Evolutionary conservation across 2,113 vertebrate species (phyloP).

Genomic region (Cairina moschata): DNA sequence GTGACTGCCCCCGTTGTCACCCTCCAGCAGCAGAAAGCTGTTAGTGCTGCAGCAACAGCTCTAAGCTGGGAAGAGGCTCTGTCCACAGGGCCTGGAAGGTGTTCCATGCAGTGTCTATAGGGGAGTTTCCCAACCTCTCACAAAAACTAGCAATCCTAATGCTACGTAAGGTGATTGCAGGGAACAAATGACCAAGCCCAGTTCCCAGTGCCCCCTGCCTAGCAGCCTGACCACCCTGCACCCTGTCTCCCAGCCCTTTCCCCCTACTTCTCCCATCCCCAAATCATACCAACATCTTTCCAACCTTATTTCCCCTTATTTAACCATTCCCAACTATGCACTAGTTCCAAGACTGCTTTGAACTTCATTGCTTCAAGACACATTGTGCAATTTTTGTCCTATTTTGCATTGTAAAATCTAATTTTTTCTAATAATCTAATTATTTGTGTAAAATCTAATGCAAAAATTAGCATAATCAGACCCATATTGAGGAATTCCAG

Average conservation of each 20-base stretch:
- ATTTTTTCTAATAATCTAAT: too few relatives aligned
- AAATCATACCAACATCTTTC: neutral
- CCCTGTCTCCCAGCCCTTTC: accelerated
- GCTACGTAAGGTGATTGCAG: neutral
- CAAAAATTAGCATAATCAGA: neutral
- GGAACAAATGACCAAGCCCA: neutral
- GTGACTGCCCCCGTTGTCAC: neutral
- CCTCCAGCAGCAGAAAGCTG: neutral
- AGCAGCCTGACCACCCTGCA: accelerated
- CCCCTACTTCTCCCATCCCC: neutral
- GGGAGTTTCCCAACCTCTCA: neutral
- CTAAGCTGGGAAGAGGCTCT: neutral
- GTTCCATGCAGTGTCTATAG: too few relatives aligned
- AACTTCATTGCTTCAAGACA: neutral
- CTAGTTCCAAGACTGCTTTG: neutral
- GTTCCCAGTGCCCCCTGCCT: too few relatives aligned
- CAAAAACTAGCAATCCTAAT: neutral
- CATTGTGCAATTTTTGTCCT: neutral
- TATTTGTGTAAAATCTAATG: neutral
- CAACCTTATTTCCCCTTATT: too few relatives aligned
- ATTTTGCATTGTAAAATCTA: neutral
- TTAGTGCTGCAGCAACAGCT: neutral
- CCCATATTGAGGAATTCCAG: neutral
- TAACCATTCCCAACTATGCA: neutral
- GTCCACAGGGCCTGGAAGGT: neutral